phyloP scores from a whole-genome alignment of 2,888 invertebrate genomes.

The Meandrusa payeni region DNA sequence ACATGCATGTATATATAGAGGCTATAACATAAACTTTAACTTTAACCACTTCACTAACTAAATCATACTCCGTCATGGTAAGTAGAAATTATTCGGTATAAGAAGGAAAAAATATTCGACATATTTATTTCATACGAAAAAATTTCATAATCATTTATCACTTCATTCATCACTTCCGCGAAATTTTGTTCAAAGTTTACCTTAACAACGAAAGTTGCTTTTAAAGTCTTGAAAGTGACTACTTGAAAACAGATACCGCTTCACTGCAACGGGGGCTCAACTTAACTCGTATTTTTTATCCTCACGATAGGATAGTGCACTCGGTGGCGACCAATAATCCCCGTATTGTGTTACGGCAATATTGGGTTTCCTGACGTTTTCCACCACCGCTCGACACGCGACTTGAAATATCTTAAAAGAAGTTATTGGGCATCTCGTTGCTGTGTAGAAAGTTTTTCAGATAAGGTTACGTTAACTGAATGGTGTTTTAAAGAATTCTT shows the following conservation, averaged over 20 bases:
- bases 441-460: conserved; percentile 18
- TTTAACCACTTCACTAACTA: too few relatives aligned
- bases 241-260: conserved; percentile 21
- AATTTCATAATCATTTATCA: too few relatives aligned
- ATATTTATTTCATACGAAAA: too few relatives aligned
- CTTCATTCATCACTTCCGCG: too few relatives aligned
- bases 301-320: conserved; percentile 21
- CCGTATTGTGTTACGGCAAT: conserved; percentile 41
- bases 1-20: too few relatives aligned
- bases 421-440: conserved; percentile 2
- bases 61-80: too few relatives aligned
- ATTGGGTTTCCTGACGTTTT: conserved; percentile 39
- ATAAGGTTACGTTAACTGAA: conserved; percentile 4
- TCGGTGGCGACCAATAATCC: conserved; percentile 38
- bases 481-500: neutral
- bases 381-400: conserved; percentile 28
- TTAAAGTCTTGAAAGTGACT: conserved; percentile 13
- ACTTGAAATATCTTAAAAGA: conserved; percentile 25
- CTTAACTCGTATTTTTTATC: conserved; percentile 19
- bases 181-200: too few relatives aligned
- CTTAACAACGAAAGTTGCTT: too few relatives aligned
- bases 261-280: neutral
- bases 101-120: too few relatives aligned
- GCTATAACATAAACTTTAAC: too few relatives aligned
- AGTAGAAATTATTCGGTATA: too few relatives aligned